These are phyloP conservation scores for Amblyopsis rosae DNA, from an alignment of 2,113 vertebrate species.

Conservation along the genomic window DNA sequence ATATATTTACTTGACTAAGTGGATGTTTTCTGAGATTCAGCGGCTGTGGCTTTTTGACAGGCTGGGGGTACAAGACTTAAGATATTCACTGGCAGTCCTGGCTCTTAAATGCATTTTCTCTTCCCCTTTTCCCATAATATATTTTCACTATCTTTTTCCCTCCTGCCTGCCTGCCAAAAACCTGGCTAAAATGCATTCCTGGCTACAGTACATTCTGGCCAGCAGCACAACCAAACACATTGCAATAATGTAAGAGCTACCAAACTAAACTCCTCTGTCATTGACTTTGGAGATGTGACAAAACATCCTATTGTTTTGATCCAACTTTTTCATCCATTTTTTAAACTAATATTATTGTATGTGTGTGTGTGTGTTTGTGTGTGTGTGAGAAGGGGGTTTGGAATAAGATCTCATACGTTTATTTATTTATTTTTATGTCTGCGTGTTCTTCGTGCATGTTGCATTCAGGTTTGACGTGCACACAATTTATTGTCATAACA, in stretches of 20 bases:
- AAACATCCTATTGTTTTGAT: background rate
- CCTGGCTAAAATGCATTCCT: background rate
- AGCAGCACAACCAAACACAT: constrained; percentile 13
- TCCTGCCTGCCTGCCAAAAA: background rate
- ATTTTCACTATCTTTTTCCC: background rate
- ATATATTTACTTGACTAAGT: background rate
- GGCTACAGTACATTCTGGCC: constrained; percentile 13
- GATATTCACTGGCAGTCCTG: constrained; percentile 10
- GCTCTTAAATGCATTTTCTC: constrained; percentile 8
- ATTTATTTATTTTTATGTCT: background rate
- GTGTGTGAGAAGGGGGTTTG: constrained; percentile 10
- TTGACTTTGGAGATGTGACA: background rate
- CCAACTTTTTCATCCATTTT: background rate
- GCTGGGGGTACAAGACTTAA: constrained; percentile 12
- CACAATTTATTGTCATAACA: background rate
- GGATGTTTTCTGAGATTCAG: constrained; percentile 18
- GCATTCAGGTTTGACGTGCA: constrained; percentile 2
- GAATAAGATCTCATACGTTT: constrained; percentile 10
- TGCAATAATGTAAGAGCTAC: background rate
- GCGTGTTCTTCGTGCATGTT: background rate
- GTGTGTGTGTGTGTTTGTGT: too few species aligned
- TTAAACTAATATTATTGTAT: too few species aligned
- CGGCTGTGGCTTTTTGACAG: constrained; percentile 35
- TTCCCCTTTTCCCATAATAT: constrained; percentile 6
- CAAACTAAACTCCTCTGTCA: constrained; percentile 9